Evolutionary conservation across 2,113 vertebrate genomes (phyloP).

Genomic region (Lepus timidus): DNA sequence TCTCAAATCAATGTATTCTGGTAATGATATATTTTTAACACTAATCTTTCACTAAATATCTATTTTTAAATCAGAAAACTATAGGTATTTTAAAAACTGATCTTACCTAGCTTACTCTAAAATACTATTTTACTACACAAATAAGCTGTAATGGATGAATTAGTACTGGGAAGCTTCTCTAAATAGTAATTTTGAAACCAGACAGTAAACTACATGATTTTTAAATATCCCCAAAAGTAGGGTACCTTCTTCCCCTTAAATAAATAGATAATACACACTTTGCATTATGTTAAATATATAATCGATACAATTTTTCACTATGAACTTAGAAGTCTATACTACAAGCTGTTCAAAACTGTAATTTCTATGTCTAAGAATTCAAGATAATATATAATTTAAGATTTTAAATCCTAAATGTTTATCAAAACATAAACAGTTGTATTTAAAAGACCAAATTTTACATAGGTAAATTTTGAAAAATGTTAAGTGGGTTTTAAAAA

Average conservation of each 20-base stretch:
- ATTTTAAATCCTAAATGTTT: conserved; percentile 24
- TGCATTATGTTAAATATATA: conserved; percentile 4
- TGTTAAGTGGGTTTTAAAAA: conserved; percentile 41
- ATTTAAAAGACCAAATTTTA: conserved; percentile 34
- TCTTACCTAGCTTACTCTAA: conserved; percentile 15
- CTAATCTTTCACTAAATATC: neutral
- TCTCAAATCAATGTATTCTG: neutral
- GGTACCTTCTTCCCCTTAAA: neutral
- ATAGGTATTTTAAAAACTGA: conserved; percentile 7
- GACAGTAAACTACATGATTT: neutral
- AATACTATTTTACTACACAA: neutral
- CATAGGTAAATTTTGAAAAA: conserved; percentile 29
- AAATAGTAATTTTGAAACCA: conserved; percentile 15
- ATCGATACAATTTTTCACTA: neutral
- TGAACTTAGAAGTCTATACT: neutral
- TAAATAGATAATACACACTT: neutral
- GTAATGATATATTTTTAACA: neutral
- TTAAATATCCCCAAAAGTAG: neutral
- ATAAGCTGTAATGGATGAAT: neutral
- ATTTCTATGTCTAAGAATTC: conserved; percentile 43
- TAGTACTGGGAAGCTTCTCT: neutral
- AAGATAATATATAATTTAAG: neutral
- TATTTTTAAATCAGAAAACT: neutral
- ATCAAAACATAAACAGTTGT: conserved; percentile 11
- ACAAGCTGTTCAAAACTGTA: neutral